Evolutionary conservation across 1,140 invertebrate species (phyloP).

Genomic region (Drosophila pseudoobscura): DNA sequence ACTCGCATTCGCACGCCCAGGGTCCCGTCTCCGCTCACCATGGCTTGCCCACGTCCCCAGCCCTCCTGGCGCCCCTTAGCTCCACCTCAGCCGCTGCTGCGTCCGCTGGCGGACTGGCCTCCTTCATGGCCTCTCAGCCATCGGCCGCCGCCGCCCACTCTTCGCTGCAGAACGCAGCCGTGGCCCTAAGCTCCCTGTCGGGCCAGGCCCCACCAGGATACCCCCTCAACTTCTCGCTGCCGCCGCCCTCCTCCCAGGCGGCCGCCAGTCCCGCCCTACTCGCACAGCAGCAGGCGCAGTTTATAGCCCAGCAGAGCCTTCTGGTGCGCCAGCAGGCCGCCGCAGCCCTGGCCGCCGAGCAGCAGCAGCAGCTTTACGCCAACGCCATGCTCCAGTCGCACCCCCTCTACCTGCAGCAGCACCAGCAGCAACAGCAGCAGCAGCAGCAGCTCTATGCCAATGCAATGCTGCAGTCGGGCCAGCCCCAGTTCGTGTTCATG

Average conservation of each 20-base stretch:
- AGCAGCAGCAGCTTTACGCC: conserved; percentile 71
- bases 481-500: conserved; percentile 80
- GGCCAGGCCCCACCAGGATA: conserved; percentile 38
- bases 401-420: conserved; percentile 68
- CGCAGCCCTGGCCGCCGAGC: conserved; percentile 63
- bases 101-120: conserved; percentile 40
- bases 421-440: conserved; percentile 29
- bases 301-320: conserved; percentile 81
- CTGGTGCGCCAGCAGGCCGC: conserved; percentile 77
- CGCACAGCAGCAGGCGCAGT: conserved; percentile 82
- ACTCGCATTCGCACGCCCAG: conserved; percentile 47
- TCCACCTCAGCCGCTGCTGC: conserved; percentile 21
- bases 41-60: conserved; percentile 58
- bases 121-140: conserved; percentile 38
- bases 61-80: conserved; percentile 33
- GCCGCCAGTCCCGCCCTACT: conserved; percentile 67
- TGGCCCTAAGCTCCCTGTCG: conserved; percentile 6
- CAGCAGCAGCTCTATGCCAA: conserved; percentile 45
- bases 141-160: conserved; percentile 42
- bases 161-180: conserved; percentile 49
- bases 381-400: conserved; percentile 70
- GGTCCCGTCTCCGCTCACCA: conserved; percentile 56
- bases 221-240: conserved; percentile 62
- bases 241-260: conserved; percentile 41
- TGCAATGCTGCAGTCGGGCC: conserved; percentile 50